These are phyloP conservation scores for Oophaga sylvatica DNA, from an alignment of 2,797 vertebrate genomes.

Conservation along the genomic window DNA sequence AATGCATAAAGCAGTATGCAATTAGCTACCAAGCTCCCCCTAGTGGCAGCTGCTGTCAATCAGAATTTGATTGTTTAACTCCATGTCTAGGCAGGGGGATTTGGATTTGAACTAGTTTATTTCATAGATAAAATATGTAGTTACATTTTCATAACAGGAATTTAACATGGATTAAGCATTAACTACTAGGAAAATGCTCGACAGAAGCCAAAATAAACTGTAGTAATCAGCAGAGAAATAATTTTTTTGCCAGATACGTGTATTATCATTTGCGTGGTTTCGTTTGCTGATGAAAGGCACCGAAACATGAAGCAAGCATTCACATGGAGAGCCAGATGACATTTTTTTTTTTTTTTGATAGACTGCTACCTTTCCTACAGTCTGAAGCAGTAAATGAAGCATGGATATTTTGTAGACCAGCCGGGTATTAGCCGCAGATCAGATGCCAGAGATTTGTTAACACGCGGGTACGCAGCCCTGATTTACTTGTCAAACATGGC, in stretches of 20 bases:
- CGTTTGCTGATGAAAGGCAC: conserved; percentile 1
- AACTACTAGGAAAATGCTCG: neutral
- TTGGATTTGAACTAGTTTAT: neutral
- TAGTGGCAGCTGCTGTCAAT: too few species aligned
- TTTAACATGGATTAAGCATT: neutral
- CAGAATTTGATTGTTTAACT: too few species aligned
- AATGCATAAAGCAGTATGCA: too few species aligned
- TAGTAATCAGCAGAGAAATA: neutral
- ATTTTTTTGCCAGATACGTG: neutral
- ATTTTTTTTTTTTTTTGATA: neutral
- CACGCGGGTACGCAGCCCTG: neutral
- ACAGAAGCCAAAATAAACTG: neutral
- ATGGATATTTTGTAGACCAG: neutral
- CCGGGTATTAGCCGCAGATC: neutral
- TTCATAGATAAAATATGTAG: neutral
- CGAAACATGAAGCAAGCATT: neutral
- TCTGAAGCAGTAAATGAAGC: conserved; percentile 2
- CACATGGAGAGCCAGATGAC: conserved; percentile 4
- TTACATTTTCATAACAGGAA: neutral
- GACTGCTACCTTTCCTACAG: neutral
- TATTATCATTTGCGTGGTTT: neutral
- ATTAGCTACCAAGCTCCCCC: too few species aligned
- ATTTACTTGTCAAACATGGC: neutral
- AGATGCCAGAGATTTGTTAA: conserved; percentile 25
- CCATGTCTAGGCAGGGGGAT: too few species aligned